Percentiles rank a stretch among this genome's conserved stretches.
phyloP scores from a whole-genome alignment of 2,888 invertebrate species.

The Desoria tigrina region DNA sequence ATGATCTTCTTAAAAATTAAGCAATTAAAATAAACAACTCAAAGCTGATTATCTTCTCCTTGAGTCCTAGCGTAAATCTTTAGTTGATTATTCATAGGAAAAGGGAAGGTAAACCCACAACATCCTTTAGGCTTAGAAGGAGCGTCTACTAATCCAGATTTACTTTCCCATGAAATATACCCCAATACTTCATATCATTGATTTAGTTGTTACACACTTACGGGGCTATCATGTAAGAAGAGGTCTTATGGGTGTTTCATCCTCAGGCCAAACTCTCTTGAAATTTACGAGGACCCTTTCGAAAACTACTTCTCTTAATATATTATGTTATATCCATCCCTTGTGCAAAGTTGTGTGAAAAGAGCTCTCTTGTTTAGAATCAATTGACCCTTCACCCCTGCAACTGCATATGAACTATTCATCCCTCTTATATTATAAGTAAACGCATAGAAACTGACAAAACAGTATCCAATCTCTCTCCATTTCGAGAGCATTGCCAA shows the following conservation, averaged over 20 bases:
- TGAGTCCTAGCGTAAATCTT: no score
- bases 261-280: background rate
- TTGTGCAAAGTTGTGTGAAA: constrained; percentile 4
- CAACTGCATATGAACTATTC: background rate
- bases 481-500: background rate
- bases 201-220: background rate
- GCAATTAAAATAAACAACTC: constrained; percentile 17
- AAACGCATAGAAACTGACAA: background rate
- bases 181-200: background rate
- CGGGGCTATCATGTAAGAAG: constrained; percentile 4
- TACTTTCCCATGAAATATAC: background rate
- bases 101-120: no score
- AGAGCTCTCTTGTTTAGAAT: constrained; percentile 6
- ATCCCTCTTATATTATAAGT: background rate
- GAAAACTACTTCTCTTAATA: background rate
- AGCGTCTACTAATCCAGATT: constrained; percentile 6
- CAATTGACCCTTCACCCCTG: constrained; percentile 16
- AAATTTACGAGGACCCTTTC: constrained; percentile 10
- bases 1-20: constrained; percentile 14
- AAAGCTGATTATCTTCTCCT: constrained; percentile 6
- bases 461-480: background rate
- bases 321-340: constrained; percentile 1
- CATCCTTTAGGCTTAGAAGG: background rate
- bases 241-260: constrained; percentile 4
- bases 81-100: no score